A percentile compares a stretch with the other conserved stretches of the same genome.
Conservation (phyloP, 2,888 invertebrate genomes). For the Alsophila aescularia region DNA sequence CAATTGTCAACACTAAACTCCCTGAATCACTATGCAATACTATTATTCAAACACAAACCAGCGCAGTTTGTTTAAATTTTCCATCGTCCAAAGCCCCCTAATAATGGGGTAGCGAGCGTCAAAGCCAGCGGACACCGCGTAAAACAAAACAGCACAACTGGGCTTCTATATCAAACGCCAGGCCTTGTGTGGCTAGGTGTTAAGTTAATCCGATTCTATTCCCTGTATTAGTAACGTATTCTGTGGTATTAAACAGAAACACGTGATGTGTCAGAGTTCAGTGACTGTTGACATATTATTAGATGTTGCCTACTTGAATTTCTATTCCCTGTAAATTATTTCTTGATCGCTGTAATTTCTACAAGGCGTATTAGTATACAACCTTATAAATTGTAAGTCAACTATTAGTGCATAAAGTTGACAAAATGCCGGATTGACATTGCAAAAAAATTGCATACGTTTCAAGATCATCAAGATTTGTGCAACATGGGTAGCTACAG, state of each 20-base stretch:
- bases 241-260: neutral
- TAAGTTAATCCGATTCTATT: conserved; percentile 58
- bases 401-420: too few species aligned
- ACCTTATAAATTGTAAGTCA: too few species aligned
- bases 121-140: conserved; percentile 23
- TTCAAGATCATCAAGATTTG: too few species aligned
- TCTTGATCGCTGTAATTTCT: too few species aligned
- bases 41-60: conserved; percentile 18
- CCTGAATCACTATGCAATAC: conserved; percentile 15
- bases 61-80: conserved; percentile 29
- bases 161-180: conserved; percentile 24
- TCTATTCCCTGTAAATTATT: too few species aligned
- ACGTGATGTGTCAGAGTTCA: neutral
- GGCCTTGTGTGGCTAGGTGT: conserved; percentile 1
- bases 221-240: conserved; percentile 48
- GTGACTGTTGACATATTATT: neutral
- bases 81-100: conserved; percentile 32
- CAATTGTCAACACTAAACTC: conserved; percentile 5
- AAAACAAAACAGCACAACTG: conserved; percentile 25
- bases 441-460: too few species aligned
- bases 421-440: too few species aligned
- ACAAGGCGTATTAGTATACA: too few species aligned
- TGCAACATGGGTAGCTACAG: too few species aligned
- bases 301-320: too few species aligned
- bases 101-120: conserved; percentile 30